These are phyloP conservation scores for Batillaria attramentaria DNA, from an alignment of 1,140 invertebrate species.

Conservation along the genomic window DNA sequence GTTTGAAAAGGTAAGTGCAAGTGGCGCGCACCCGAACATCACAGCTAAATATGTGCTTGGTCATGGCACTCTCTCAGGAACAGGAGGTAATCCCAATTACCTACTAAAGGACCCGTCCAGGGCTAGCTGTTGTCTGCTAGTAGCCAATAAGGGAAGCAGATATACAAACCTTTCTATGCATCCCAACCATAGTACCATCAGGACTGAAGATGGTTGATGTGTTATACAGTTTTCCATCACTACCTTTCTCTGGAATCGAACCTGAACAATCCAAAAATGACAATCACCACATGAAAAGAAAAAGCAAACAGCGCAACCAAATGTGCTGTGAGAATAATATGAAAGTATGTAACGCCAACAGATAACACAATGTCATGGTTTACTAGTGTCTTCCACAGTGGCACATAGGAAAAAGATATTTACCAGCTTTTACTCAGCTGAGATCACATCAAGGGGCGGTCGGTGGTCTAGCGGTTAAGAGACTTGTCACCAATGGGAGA, in stretches of 20 bases:
- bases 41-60: background rate
- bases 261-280: constrained; percentile 68
- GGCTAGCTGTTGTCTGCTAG: background rate
- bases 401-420: background rate
- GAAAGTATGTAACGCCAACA: background rate
- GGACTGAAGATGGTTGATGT: constrained; percentile 92
- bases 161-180: constrained; percentile 72
- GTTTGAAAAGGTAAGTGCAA: background rate
- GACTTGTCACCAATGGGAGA: too few species aligned
- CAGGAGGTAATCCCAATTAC: background rate
- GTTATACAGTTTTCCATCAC: constrained; percentile 84
- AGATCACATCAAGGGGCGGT: too few species aligned
- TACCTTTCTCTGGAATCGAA: constrained; percentile 86
- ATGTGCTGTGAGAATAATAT: background rate
- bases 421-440: too few species aligned
- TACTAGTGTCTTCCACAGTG: background rate
- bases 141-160: background rate
- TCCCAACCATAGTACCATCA: constrained; percentile 80
- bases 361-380: background rate
- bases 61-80: background rate
- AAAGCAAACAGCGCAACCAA: background rate
- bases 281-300: too few species aligned
- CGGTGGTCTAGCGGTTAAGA: too few species aligned
- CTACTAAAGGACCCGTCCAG: background rate
- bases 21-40: background rate